Conservation (phyloP, 2,797 vertebrate genomes). For the Psittacula derbiana region DNA sequence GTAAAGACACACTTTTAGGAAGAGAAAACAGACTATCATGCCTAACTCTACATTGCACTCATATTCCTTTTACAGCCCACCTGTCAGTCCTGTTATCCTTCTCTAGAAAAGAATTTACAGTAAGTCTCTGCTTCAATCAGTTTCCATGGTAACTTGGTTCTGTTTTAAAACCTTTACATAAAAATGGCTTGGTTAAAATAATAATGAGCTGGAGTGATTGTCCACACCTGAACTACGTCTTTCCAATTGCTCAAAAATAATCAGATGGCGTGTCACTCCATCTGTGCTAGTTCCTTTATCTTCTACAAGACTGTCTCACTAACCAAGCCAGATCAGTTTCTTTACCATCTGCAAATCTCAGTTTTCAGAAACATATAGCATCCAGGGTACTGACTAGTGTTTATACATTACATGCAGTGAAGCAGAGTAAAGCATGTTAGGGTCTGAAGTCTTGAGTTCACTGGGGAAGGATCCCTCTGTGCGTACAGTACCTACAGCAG, state of each 20-base stretch:
- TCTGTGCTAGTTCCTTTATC: not conserved
- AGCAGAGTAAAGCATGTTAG: not conserved
- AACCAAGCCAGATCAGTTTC: not conserved
- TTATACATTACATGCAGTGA: not conserved
- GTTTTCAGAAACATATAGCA: not conserved
- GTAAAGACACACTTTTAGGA: not conserved
- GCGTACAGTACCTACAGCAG: not conserved
- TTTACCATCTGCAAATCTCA: not conserved
- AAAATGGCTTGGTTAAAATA: conserved; percentile 42
- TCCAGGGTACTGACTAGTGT: not conserved
- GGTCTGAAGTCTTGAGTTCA: not conserved
- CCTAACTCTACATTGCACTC: not conserved
- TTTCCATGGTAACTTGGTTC: conserved; percentile 57
- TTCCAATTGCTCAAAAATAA: not conserved
- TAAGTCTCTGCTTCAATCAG: conserved; percentile 46
- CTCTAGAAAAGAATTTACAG: conserved; percentile 41
- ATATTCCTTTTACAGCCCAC: conserved; percentile 38
- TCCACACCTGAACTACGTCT: not conserved
- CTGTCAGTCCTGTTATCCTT: conserved; percentile 36
- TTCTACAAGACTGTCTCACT: not conserved
- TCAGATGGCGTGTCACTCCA: not conserved
- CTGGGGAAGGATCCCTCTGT: not conserved
- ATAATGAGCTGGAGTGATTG: not conserved
- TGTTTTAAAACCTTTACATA: conserved; percentile 41
- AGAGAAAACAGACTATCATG: not conserved